These are phyloP conservation scores for Rutpela maculata DNA, from an alignment of 2,888 invertebrate species.

Conservation along the genomic window DNA sequence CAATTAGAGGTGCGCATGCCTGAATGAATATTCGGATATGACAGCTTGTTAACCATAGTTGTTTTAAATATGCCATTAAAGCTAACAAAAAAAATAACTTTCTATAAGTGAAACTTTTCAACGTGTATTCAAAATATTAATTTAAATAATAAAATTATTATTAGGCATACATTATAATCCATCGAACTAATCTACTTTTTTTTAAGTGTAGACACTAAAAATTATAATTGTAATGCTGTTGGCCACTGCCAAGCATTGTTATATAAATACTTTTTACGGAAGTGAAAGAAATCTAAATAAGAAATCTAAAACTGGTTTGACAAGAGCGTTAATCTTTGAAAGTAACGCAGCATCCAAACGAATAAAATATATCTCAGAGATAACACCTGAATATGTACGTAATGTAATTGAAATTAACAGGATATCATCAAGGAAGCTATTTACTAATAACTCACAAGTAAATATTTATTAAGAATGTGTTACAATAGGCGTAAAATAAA, in stretches of 20 bases:
- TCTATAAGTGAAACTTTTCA: neutral
- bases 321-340: slow-evolving; percentile 15
- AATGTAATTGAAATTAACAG: neutral
- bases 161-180: neutral
- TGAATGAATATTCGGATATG: no score
- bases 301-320: slow-evolving; percentile 19
- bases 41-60: no score
- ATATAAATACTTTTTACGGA: slow-evolving; percentile 1
- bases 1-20: no score
- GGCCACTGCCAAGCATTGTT: neutral
- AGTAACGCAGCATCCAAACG: neutral
- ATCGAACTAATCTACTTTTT: neutral
- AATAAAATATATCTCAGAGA: neutral
- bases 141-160: neutral
- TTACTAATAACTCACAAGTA: neutral
- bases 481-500: no score
- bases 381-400: neutral
- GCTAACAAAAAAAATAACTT: neutral
- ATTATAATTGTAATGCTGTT: neutral
- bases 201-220: neutral
- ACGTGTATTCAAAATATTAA: neutral
- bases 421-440: neutral
- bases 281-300: slow-evolving; percentile 5
- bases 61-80: neutral
- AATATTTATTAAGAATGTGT: no score